Conservation (phyloP, 2,797 vertebrate species). For the Coranthus polyacanthus region DNA sequence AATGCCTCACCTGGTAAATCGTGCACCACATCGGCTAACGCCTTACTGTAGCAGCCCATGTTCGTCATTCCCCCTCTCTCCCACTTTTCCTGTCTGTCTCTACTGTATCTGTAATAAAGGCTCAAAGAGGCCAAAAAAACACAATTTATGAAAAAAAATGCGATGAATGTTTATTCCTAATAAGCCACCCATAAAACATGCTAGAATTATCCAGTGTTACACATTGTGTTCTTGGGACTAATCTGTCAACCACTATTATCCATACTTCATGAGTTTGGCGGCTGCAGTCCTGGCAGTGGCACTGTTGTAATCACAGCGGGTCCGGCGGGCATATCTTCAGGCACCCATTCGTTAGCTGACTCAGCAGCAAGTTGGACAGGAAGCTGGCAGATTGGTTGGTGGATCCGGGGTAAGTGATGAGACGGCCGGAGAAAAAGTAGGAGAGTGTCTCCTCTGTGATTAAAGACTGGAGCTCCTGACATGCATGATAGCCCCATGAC, state of each 20-base stretch:
- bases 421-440: conserved; percentile 46
- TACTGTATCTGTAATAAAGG: too few species aligned
- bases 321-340: conserved; percentile 54
- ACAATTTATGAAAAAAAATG: too few species aligned
- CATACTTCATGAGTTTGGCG: conserved; percentile 1
- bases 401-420: conserved; percentile 51
- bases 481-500: conserved; percentile 61
- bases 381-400: conserved; percentile 58
- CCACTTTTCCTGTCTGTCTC: too few species aligned
- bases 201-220: too few species aligned
- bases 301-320: conserved; percentile 67
- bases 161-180: too few species aligned
- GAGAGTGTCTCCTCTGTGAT: conserved; percentile 46
- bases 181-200: too few species aligned
- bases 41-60: too few species aligned
- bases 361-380: conserved; percentile 60
- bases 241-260: conserved; percentile 3
- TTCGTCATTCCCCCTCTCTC: too few species aligned
- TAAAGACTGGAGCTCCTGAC: conserved; percentile 46
- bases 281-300: conserved; percentile 17
- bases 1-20: too few species aligned
- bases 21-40: too few species aligned
- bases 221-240: not conserved
- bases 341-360: conserved; percentile 61
- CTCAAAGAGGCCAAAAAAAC: too few species aligned